Conservation (phyloP, 30 jellyfish, hydroid and myxozoan genomes). For the Aurelia aurita region DNA sequence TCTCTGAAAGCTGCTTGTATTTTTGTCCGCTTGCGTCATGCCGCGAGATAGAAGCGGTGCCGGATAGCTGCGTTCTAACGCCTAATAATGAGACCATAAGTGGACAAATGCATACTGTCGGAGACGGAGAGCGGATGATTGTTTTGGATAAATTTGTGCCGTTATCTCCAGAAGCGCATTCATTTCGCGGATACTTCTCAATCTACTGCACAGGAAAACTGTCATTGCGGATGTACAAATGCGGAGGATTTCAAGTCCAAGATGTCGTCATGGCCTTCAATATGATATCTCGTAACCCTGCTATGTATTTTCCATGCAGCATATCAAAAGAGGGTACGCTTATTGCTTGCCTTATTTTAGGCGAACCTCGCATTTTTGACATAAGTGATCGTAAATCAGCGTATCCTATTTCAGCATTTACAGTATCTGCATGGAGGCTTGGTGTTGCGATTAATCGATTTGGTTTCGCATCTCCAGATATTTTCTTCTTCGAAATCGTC, state of each 20-base stretch:
- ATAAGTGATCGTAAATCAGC: conserved; percentile 98
- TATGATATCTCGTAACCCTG: conserved; percentile 89
- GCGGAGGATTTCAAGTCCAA: conserved; percentile 95
- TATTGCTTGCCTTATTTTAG: conserved; percentile 89
- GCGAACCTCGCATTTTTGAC: conserved; percentile 99
- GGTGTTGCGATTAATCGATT: conserved; percentile 98
- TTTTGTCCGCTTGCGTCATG: conserved; percentile 88
- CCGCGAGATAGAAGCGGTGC: conserved; percentile 87
- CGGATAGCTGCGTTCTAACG: conserved; percentile 94
- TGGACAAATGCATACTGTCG: conserved; percentile 81
- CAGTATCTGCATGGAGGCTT: conserved; percentile 98
- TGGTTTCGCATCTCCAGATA: conserved; percentile 94
- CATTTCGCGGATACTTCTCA: conserved; percentile 87
- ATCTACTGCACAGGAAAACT: conserved; percentile 84
- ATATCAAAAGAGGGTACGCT: conserved; percentile 87
- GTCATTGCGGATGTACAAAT: conserved; percentile 84
- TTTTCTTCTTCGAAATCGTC: conserved; percentile 89
- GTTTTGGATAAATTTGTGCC: conserved; percentile 80
- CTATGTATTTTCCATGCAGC: conserved; percentile 94
- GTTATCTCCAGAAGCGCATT: conserved; percentile 83
- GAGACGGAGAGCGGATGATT: conserved; percentile 91
- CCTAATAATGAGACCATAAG: conserved; percentile 95
- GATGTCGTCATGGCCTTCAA: conserved; percentile 92
- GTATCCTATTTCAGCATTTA: conserved; percentile 97
- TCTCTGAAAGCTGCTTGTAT: conserved; percentile 93